These are phyloP conservation scores for Xiphophorus birchmanni DNA, from an alignment of 2,797 vertebrate genomes.

Conservation along the genomic window DNA sequence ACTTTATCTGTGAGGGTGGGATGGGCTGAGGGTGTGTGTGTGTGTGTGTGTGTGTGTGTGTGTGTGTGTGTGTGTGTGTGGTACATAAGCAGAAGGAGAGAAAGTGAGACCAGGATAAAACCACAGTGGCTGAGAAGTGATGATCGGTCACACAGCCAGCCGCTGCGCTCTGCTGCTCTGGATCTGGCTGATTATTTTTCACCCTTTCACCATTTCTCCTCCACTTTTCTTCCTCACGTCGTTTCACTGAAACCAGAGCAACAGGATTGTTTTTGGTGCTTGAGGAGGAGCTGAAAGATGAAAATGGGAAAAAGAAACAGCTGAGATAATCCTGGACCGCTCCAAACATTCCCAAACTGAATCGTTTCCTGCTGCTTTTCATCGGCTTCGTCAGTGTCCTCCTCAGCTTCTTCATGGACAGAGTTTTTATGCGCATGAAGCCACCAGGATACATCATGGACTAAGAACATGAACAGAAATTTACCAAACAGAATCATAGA, in stretches of 20 bases:
- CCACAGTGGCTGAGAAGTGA: conserved; percentile 40
- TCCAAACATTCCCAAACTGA: no score
- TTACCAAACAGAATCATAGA: no score
- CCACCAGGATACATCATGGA: no score
- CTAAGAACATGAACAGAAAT: no score
- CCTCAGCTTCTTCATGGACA: no score
- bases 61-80: no score
- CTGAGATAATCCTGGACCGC: conserved; percentile 9
- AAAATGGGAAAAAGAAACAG: not conserved
- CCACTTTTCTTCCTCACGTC: not conserved
- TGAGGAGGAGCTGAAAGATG: conserved; percentile 26
- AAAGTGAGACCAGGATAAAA: conserved; percentile 15
- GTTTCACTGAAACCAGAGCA: not conserved
- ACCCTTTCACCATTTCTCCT: conserved; percentile 8
- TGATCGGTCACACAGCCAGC: conserved; percentile 21
- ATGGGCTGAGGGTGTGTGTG: not conserved
- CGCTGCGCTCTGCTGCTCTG: conserved; percentile 15
- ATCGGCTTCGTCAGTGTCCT: no score
- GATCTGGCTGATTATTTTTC: conserved; percentile 25
- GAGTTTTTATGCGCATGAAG: no score
- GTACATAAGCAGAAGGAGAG: conserved; percentile 48
- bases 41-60: no score
- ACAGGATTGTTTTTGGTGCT: conserved; percentile 6
- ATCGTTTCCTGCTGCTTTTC: no score
- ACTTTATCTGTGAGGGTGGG: conserved; percentile 27